Evolutionary conservation across 1,140 invertebrate genomes (phyloP).

Genomic region (Leptonema lineaticorne): DNA sequence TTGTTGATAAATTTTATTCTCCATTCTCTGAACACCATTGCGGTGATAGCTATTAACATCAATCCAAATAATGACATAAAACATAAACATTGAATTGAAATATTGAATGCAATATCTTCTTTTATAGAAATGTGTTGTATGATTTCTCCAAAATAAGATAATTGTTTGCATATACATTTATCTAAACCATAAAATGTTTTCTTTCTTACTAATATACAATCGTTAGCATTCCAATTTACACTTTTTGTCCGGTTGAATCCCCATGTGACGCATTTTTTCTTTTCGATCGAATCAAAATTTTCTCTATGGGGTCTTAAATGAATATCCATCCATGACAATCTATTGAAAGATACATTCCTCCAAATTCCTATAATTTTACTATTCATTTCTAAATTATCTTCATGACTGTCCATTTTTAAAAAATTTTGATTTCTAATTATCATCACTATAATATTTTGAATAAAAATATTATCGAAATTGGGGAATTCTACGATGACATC

Average conservation of each 20-base stretch:
- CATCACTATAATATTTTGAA: too few relatives aligned
- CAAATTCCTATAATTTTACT: not conserved
- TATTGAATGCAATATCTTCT: conserved; percentile 43
- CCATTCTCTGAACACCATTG: conserved; percentile 50
- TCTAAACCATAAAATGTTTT: conserved; percentile 44
- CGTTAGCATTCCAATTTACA: conserved; percentile 48
- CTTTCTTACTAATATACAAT: conserved; percentile 43
- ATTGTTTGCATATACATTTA: conserved; percentile 52
- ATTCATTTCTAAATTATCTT: too few relatives aligned
- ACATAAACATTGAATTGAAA: conserved; percentile 51
- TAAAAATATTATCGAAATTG: too few relatives aligned
- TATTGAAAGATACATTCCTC: not conserved
- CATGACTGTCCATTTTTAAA: too few relatives aligned
- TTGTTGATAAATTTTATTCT: conserved; percentile 53
- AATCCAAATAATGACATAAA: conserved; percentile 50
- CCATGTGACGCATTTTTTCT: conserved; percentile 47
- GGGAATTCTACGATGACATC: too few relatives aligned
- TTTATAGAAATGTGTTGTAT: conserved; percentile 44
- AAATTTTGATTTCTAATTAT: too few relatives aligned
- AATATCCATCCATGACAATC: not conserved
- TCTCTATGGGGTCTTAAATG: not conserved
- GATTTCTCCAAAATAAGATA: conserved; percentile 55
- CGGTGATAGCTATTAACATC: conserved; percentile 48
- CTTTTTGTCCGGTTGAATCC: conserved; percentile 46
- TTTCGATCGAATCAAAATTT: not conserved